phyloP scores from a whole-genome alignment of 2,888 invertebrate genomes.

The Tipula unca region DNA sequence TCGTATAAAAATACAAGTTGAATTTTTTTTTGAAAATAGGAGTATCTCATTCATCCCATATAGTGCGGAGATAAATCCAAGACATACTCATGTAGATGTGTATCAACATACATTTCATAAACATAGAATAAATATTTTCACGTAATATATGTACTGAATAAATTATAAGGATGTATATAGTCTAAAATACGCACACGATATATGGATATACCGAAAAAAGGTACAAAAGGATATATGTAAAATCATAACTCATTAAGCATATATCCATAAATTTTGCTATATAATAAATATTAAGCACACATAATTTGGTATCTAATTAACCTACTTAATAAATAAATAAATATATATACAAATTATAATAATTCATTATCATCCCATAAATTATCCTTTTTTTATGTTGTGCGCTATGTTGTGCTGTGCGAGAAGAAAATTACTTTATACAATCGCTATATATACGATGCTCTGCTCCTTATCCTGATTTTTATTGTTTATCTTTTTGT shows the following conservation, averaged over 20 bases:
- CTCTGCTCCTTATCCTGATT: neutral
- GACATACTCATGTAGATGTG: neutral
- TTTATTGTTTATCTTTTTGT: neutral
- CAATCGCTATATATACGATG: neutral
- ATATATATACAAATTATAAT: neutral
- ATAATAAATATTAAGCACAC: neutral
- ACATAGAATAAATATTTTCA: neutral
- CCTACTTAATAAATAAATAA: conserved; percentile 3
- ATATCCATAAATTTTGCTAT: neutral
- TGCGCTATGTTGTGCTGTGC: neutral
- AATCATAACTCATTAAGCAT: neutral
- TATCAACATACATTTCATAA: neutral
- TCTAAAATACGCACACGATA: neutral
- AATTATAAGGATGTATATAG: neutral
- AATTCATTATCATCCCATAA: neutral
- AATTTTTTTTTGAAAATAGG: neutral
- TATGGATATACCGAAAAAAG: neutral
- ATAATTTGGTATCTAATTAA: conserved; percentile 14
- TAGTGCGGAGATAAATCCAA: neutral
- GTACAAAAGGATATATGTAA: neutral
- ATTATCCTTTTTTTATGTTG: neutral
- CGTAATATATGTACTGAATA: neutral
- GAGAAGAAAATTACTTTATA: neutral
- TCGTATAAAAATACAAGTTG: neutral
- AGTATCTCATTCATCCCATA: neutral